These are phyloP conservation scores for Trichosurus vulpecula DNA, from an alignment of 2,797 vertebrate species.

Conservation along the genomic window DNA sequence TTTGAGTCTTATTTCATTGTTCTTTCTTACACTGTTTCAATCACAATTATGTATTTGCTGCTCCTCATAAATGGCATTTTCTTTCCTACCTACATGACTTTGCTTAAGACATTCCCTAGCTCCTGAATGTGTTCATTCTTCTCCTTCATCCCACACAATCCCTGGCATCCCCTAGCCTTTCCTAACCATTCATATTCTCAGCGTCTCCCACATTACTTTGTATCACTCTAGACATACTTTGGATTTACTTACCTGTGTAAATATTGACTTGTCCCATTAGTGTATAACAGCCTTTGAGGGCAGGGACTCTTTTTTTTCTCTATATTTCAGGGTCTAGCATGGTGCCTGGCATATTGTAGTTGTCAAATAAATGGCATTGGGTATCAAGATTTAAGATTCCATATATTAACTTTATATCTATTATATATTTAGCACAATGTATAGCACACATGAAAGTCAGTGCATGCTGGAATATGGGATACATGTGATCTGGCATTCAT, in stretches of 20 bases:
- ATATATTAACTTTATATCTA: neutral
- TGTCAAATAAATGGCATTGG: neutral
- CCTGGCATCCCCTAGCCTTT: neutral
- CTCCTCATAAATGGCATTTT: neutral
- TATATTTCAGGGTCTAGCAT: neutral
- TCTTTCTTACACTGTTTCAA: neutral
- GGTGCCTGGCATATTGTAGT: neutral
- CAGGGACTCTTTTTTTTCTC: neutral
- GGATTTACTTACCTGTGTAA: too few species aligned
- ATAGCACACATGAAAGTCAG: neutral
- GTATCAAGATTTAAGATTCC: neutral
- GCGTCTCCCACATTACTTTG: neutral
- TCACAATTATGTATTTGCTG: neutral
- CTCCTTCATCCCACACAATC: neutral
- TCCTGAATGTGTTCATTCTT: neutral
- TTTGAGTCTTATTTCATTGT: neutral
- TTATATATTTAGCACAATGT: neutral
- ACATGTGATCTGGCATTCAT: neutral
- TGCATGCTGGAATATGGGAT: neutral
- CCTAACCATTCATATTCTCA: neutral
- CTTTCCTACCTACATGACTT: neutral
- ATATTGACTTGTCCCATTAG: neutral
- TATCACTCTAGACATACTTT: neutral
- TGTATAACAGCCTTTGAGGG: neutral
- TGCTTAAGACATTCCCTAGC: neutral